Conservation (phyloP, 2,113 vertebrate species). For the Nannobrachium achirus region DNA sequence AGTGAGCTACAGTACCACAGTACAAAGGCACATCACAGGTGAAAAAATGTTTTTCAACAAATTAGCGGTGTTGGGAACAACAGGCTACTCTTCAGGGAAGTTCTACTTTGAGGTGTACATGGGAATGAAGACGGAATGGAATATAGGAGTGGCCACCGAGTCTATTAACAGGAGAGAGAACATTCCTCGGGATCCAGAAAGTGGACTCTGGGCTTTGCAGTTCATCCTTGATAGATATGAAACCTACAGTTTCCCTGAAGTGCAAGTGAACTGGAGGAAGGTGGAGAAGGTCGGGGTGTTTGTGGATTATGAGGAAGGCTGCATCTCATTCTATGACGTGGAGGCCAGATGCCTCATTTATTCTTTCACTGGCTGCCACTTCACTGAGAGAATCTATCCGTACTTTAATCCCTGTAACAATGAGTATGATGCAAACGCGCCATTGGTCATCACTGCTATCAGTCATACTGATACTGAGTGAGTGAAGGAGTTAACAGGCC, state of each 20-base stretch:
- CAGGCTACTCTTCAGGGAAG: conserved; percentile 17
- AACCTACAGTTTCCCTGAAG: conserved; percentile 15
- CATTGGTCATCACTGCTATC: conserved; percentile 50
- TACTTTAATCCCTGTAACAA: conserved; percentile 65
- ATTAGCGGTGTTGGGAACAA: conserved; percentile 44
- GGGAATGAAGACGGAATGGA: conserved; percentile 55
- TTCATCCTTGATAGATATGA: conserved; percentile 46
- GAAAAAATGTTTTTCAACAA: conserved; percentile 15
- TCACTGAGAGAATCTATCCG: conserved; percentile 47
- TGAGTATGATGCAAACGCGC: conserved; percentile 56
- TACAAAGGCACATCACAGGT: background rate
- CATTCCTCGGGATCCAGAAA: background rate
- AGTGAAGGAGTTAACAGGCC: background rate
- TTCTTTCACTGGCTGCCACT: conserved; percentile 35
- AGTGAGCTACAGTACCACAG: conserved; percentile 28
- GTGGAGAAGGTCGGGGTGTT: conserved; percentile 57
- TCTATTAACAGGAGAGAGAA: conserved; percentile 20
- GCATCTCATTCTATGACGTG: conserved; percentile 53
- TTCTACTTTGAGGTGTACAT: conserved; percentile 67
- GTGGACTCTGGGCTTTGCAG: conserved; percentile 58
- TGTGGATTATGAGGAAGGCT: conserved; percentile 42
- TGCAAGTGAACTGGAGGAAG: conserved; percentile 21
- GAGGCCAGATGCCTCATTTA: conserved; percentile 23
- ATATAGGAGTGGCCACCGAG: conserved; percentile 49
- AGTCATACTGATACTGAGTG: background rate